These are phyloP conservation scores for Bimastos eiseni DNA, from an alignment of 2,888 invertebrate genomes.

Conservation along the genomic window DNA sequence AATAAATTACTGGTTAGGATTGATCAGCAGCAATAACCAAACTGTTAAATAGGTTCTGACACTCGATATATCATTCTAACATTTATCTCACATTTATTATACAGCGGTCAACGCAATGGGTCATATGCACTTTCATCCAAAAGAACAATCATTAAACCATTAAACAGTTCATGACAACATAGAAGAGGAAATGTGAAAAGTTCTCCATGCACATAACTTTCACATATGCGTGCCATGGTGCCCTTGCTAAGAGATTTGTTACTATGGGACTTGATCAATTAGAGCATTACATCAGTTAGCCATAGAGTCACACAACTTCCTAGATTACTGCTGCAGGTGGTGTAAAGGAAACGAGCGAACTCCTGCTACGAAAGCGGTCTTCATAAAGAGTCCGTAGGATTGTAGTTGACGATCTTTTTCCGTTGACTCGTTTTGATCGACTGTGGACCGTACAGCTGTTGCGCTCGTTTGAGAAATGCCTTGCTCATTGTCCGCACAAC, in stretches of 20 bases:
- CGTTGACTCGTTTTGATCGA: slow-evolving; percentile 48
- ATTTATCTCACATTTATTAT: neutral
- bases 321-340: neutral
- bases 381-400: neutral
- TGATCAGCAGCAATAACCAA: too few species aligned
- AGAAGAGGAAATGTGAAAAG: neutral
- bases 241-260: neutral
- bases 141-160: neutral
- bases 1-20: too few species aligned
- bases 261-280: neutral
- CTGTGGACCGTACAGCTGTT: slow-evolving; percentile 73
- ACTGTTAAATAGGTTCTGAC: too few species aligned
- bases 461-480: slow-evolving; percentile 86
- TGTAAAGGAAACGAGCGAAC: neutral
- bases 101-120: neutral
- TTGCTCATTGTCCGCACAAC: slow-evolving; percentile 93
- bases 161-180: neutral
- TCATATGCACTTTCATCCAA: neutral
- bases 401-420: neutral
- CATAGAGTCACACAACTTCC: neutral
- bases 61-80: too few species aligned
- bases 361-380: neutral
- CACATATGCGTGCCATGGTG: neutral
- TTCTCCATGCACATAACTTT: neutral
- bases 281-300: neutral